Evolutionary conservation across 2,888 invertebrate species (phyloP).

Genomic region (Drepanosiphum platanoidis): DNA sequence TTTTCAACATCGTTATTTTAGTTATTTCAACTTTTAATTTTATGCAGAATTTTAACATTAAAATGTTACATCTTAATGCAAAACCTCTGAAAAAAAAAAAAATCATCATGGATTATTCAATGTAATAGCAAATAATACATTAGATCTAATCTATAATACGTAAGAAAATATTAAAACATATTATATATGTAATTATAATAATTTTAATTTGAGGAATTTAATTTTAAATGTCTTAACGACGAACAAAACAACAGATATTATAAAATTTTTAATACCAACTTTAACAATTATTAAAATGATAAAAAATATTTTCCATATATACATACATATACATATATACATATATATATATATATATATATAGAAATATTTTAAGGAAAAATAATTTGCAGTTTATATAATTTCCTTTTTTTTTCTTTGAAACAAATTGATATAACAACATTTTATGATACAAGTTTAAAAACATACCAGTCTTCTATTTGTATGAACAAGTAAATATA

Average conservation of each 20-base stretch:
- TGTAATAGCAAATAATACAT: constrained; percentile 26
- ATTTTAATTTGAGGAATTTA: background rate
- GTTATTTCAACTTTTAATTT: constrained; percentile 25
- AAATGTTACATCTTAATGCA: constrained; percentile 51
- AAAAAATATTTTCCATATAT: too few relatives aligned
- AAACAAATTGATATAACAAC: constrained; percentile 12
- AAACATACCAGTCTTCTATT: constrained; percentile 48
- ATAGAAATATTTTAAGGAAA: background rate
- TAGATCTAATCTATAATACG: background rate
- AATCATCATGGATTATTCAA: constrained; percentile 30
- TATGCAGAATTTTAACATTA: constrained; percentile 50
- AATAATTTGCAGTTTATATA: constrained; percentile 27
- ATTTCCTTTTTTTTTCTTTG: constrained; percentile 13
- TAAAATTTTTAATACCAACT: constrained; percentile 40
- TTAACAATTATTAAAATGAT: constrained; percentile 25
- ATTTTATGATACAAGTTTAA: constrained; percentile 18
- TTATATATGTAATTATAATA: too few relatives aligned
- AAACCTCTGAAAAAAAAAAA: constrained; percentile 51
- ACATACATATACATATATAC: background rate
- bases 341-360: constrained; percentile 1
- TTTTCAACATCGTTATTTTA: constrained; percentile 45
- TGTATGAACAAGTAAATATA: too few relatives aligned
- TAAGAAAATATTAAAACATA: too few relatives aligned
- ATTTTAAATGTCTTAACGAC: background rate
- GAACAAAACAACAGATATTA: constrained; percentile 16